Evolutionary conservation across 2,888 invertebrate species (phyloP).

Genomic region (Dascillus cervinus): DNA sequence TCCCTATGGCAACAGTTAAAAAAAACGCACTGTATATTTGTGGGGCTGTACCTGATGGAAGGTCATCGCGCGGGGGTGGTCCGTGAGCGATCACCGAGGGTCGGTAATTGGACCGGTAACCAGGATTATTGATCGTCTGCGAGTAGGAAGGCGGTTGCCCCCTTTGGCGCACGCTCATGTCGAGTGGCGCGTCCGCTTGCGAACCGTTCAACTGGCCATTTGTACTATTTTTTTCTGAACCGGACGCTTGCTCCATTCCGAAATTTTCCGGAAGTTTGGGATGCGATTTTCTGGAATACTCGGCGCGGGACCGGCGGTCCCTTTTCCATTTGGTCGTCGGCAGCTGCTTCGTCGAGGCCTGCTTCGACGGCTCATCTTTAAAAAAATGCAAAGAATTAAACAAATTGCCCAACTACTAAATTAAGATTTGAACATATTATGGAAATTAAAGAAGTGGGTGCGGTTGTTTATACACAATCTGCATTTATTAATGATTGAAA

Average conservation of each 20-base stretch:
- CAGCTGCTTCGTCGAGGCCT: constrained; percentile 49
- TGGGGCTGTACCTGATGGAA: constrained; percentile 42
- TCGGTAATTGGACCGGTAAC: constrained; percentile 38
- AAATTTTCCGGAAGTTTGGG: constrained; percentile 37
- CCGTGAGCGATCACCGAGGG: constrained; percentile 60
- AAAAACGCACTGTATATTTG: no score
- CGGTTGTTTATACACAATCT: no score
- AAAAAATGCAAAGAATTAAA: constrained; percentile 29
- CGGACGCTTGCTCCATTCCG: constrained; percentile 10
- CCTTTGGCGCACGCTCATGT: constrained; percentile 53
- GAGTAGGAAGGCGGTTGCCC: constrained; percentile 56
- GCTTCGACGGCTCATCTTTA: constrained; percentile 32
- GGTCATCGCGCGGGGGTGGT: constrained; percentile 30
- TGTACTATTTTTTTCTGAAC: constrained; percentile 8
- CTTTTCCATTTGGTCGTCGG: constrained; percentile 66
- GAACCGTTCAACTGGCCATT: constrained; percentile 8
- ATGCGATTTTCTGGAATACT: constrained; percentile 40
- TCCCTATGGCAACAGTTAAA: no score
- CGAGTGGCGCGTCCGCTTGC: constrained; percentile 50
- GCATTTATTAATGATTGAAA: no score
- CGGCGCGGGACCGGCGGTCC: constrained; percentile 52
- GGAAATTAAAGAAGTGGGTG: no score
- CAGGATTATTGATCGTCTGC: constrained; percentile 41
- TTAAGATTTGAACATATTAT: no score
- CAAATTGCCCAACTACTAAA: no score